A percentile compares a stretch with the other conserved stretches of the same genome.
Conservation (phyloP, 2,797 vertebrate genomes). For the Phoebastria nigripes region DNA sequence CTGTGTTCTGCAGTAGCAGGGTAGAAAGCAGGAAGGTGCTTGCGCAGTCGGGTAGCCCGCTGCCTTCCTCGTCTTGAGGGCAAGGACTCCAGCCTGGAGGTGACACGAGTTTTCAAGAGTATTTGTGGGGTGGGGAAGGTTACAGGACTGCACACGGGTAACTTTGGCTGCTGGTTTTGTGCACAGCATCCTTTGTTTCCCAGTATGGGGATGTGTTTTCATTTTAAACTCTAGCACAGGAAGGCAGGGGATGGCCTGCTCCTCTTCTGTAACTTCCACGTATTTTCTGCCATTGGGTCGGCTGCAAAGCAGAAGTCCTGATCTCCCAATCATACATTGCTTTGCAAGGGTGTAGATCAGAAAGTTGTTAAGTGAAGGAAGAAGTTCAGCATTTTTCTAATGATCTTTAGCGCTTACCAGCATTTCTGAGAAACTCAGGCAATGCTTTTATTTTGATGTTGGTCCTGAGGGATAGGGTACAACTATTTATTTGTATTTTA, state of each 20-base stretch:
- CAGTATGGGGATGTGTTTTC: not conserved
- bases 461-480: not conserved
- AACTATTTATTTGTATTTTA: not conserved
- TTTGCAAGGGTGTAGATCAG: not conserved
- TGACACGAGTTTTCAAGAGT: accelerated
- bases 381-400: not conserved
- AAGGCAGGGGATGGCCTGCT: not conserved
- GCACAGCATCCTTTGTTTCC: not conserved
- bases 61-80: not conserved
- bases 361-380: not conserved
- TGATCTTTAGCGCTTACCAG: not conserved
- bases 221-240: not conserved
- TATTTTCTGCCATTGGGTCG: not conserved
- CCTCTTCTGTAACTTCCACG: not conserved
- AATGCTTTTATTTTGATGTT: not conserved
- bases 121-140: not conserved
- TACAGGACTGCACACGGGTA: not conserved
- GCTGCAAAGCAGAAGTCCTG: not conserved
- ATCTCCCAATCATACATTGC: not conserved
- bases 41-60: accelerated
- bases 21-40: not conserved
- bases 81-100: not conserved
- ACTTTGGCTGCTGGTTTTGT: not conserved
- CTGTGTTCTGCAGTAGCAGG: not conserved
- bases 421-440: not conserved